Evolutionary conservation across 1,140 invertebrate genomes (phyloP).

Genomic region (Batillaria attramentaria): DNA sequence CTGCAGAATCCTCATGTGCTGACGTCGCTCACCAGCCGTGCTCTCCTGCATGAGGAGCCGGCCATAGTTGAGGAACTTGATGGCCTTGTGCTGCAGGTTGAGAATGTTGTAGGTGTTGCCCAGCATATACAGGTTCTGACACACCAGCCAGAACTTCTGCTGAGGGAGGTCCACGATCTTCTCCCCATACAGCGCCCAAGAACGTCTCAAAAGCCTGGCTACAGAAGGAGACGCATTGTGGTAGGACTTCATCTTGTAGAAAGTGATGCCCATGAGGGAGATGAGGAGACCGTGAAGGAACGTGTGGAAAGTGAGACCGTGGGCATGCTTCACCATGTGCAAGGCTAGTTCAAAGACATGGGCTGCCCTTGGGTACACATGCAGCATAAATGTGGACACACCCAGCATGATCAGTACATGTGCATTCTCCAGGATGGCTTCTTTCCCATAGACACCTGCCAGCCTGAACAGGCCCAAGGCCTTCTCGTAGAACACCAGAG

Average conservation of each 20-base stretch:
- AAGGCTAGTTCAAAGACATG: constrained; percentile 64
- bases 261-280: constrained; percentile 65
- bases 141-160: constrained; percentile 67
- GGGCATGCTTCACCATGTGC: constrained; percentile 59
- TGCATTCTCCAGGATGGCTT: constrained; percentile 61
- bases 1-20: constrained; percentile 66
- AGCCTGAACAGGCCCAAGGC: constrained; percentile 55
- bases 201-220: constrained; percentile 66
- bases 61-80: constrained; percentile 65
- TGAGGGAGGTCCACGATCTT: constrained; percentile 58
- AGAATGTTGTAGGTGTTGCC: constrained; percentile 67
- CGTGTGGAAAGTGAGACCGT: constrained; percentile 55
- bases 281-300: constrained; percentile 64
- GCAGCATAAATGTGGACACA: constrained; percentile 68
- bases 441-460: constrained; percentile 58
- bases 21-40: constrained; percentile 57
- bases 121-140: constrained; percentile 67
- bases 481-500: constrained; percentile 65
- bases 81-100: constrained; percentile 63
- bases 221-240: constrained; percentile 67
- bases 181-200: constrained; percentile 60
- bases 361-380: constrained; percentile 65
- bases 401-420: constrained; percentile 68
- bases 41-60: constrained; percentile 61
- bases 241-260: constrained; percentile 68